These are phyloP conservation scores for Cephonodes hylas DNA, from an alignment of 2,888 invertebrate genomes.

Conservation along the genomic window DNA sequence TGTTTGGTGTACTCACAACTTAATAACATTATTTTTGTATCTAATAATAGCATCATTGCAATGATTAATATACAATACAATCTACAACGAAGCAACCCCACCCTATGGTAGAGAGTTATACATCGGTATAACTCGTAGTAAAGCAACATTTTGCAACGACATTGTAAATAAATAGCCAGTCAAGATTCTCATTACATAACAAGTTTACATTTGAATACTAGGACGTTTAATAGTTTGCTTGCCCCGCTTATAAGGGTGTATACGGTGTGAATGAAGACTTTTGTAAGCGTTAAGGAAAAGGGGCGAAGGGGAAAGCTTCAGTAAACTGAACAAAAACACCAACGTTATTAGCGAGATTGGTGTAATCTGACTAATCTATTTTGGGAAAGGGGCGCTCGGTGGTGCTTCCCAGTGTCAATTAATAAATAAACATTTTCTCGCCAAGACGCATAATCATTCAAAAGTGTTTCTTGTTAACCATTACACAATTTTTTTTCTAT, in stretches of 20 bases:
- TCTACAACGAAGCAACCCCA: no score
- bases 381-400: conserved; percentile 65
- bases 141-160: no score
- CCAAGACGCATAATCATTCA: neutral
- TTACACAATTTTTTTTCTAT: neutral
- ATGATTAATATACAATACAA: no score
- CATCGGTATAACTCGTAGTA: no score
- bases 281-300: conserved; percentile 61
- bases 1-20: no score
- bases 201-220: no score
- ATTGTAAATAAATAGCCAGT: no score
- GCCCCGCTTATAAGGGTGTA: neutral
- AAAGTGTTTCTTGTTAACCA: neutral
- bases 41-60: no score
- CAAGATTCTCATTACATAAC: no score
- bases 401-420: conserved; percentile 63
- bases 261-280: conserved; percentile 56
- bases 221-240: neutral
- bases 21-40: no score
- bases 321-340: conserved; percentile 80
- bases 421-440: conserved; percentile 44
- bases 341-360: conserved; percentile 81
- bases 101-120: no score
- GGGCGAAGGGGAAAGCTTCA: conserved; percentile 69
- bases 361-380: conserved; percentile 82